These are phyloP conservation scores for Zeus faber DNA, from an alignment of 2,113 vertebrate genomes.

Conservation along the genomic window DNA sequence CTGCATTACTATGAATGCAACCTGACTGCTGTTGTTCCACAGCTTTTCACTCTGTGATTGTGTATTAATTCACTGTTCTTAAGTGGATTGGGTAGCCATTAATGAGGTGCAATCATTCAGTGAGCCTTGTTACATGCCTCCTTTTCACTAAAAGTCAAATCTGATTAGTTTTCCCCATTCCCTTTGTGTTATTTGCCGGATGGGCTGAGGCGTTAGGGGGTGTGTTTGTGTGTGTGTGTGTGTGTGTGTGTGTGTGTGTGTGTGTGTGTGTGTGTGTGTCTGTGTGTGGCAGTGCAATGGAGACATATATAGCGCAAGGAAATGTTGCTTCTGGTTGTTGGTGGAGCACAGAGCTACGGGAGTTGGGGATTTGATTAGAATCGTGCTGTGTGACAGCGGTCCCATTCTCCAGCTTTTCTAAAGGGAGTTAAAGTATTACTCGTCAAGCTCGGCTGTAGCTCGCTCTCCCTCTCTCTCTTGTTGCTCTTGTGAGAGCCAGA, in stretches of 20 bases:
- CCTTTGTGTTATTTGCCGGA: too few species aligned
- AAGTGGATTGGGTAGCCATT: slow-evolving; percentile 24
- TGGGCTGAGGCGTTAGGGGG: too few species aligned
- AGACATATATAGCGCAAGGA: slow-evolving; percentile 12
- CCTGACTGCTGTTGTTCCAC: slow-evolving; percentile 35
- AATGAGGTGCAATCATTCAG: slow-evolving; percentile 20
- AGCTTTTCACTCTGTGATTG: slow-evolving; percentile 27
- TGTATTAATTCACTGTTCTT: slow-evolving; percentile 33
- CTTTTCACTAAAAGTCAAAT: slow-evolving; percentile 10
- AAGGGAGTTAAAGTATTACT: slow-evolving; percentile 41
- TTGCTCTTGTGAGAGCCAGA: too few species aligned
- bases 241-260: too few species aligned
- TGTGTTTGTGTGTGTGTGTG: too few species aligned
- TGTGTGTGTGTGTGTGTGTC: slow-evolving; percentile 18
- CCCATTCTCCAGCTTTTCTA: slow-evolving; percentile 28
- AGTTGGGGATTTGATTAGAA: slow-evolving; percentile 38
- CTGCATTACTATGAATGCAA: slow-evolving; percentile 45
- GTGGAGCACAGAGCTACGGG: slow-evolving; percentile 2
- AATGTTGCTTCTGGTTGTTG: slow-evolving; percentile 25
- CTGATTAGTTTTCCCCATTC: slow-evolving; percentile 23
- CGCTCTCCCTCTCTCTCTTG: too few species aligned
- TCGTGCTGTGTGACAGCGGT: slow-evolving; percentile 27
- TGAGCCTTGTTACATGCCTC: slow-evolving; percentile 1
- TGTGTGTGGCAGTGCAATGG: neutral
- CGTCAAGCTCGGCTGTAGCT: slow-evolving; percentile 26